phyloP scores from a whole-genome alignment of 2,113 vertebrate species.

The Grantiella picta region DNA sequence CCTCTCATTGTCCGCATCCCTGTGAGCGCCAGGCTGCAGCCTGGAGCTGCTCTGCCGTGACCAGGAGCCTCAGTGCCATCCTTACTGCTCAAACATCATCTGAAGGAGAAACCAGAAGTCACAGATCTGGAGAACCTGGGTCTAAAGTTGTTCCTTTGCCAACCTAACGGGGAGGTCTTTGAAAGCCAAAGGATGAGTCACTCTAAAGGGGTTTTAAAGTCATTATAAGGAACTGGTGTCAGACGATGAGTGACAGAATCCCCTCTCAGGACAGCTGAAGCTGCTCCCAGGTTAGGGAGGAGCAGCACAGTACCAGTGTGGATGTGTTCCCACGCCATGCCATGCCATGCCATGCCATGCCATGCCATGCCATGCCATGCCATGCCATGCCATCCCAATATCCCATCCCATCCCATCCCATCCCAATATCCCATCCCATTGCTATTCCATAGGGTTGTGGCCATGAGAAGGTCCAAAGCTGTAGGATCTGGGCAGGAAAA shows the following conservation, averaged over 20 bases:
- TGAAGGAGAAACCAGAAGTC: not conserved
- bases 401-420: no score
- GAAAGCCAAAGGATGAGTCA: not conserved
- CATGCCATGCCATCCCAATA: no score
- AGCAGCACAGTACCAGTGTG: rapidly evolving
- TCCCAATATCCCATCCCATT: no score
- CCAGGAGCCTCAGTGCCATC: not conserved
- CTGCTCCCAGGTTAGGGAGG: not conserved
- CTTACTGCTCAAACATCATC: not conserved
- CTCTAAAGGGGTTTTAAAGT: not conserved
- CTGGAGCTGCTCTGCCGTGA: not conserved
- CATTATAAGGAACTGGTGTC: not conserved
- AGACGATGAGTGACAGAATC: not conserved
- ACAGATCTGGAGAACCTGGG: not conserved
- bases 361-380: no score
- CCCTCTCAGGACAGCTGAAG: not conserved
- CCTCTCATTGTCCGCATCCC: not conserved
- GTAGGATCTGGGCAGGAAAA: not conserved
- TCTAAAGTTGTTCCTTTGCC: not conserved
- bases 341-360: no score
- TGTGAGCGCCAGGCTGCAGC: not conserved
- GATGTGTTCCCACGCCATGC: not conserved
- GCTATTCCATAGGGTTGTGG: not conserved
- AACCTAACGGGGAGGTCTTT: not conserved
- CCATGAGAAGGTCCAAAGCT: not conserved